A percentile compares a stretch with the other conserved stretches of the same genome.
Conservation (phyloP, 53 echinoderm and acorn worm species). For the Henricia sp. region DNA sequence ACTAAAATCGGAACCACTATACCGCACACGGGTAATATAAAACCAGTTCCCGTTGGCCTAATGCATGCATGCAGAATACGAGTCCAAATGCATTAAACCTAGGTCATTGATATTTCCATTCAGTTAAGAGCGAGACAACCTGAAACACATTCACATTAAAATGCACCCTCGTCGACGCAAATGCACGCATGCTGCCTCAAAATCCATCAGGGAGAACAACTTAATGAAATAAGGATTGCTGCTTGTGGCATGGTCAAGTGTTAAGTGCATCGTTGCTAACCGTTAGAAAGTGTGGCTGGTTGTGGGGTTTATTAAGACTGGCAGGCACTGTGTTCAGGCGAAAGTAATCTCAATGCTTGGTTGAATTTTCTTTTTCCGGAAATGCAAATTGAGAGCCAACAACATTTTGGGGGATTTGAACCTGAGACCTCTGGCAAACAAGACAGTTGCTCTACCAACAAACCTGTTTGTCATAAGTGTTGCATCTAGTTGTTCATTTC, state of each 20-base stretch:
- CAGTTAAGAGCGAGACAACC: constrained; percentile 40
- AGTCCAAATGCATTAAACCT: constrained; percentile 6
- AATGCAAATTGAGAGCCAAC: too few species aligned
- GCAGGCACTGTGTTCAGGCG: constrained; percentile 32
- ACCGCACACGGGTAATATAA: too few species aligned
- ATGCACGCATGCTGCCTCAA: background rate
- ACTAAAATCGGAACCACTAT: too few species aligned
- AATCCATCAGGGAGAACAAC: background rate
- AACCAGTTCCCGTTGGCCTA: too few species aligned
- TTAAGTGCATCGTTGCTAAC: constrained; percentile 56
- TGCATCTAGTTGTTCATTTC: too few species aligned
- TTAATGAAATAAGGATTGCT: constrained; percentile 58
- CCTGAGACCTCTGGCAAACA: too few species aligned
- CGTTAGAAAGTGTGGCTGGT: constrained; percentile 29
- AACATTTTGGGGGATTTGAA: too few species aligned
- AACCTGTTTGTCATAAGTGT: too few species aligned
- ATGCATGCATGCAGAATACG: too few species aligned
- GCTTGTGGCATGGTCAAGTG: constrained; percentile 46
- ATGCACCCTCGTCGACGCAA: constrained; percentile 5
- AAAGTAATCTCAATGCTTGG: too few species aligned
- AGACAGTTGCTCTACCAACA: too few species aligned
- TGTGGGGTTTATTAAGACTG: constrained; percentile 38
- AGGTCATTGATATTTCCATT: constrained; percentile 9
- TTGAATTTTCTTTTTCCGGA: too few species aligned
- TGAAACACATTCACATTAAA: constrained; percentile 27